Base-by-base conservation (phyloP, 2,113 vertebrate species). In the Scortum barcoo region DNA sequence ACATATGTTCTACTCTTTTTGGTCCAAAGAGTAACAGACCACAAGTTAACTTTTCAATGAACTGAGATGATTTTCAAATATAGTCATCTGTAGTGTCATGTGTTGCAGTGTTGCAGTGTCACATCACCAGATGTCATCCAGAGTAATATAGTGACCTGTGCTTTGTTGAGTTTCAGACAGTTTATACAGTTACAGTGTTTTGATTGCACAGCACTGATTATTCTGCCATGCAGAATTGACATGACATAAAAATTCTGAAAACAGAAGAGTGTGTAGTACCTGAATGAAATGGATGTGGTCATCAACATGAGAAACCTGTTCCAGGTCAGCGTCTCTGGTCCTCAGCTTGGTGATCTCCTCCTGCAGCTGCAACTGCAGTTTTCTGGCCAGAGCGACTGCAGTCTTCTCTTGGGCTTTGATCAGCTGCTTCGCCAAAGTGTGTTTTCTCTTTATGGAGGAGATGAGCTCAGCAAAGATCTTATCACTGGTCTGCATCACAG, bases 281-380 rank as follows among this genome's bases (percentile, higher is more conserved):
- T 75, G 72, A 44, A 89, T 85, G 24, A 89, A 89, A 28, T 74
- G 62, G 28, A 89, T 56, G 72, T 73, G 40, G 65, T 89, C 76
- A 2, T 69, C 53, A 2, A 40, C n/a, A 3, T 65, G 54, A 51
- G 44, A 69, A 28, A 85, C 76, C 57, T 70, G 19, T 1, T 89
- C 57, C 54, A 89, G 78, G 5, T 82, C 38, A 0, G 24, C 0
- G 0, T 83, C 56, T 17, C 62, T 85, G 51, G 4, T 70, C 62
- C 8, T 70, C 51, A 87, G 72, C 48, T 28, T 70, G 44, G 1
- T 0, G 24, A 85, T 50, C 44, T 87, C 81, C 38, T 51, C 51
- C 57, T 85, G 28, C 53, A 87, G 66, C 51, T 44, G n/a, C 9
- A 76, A 61, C 70, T 82, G 72, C 58, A 82, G 75, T 13, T 20